A percentile compares a stretch with the other conserved stretches of the same genome.
Evolutionary conservation across 2,888 invertebrate species (phyloP).

Genomic region (Eristalis arbustorum): DNA sequence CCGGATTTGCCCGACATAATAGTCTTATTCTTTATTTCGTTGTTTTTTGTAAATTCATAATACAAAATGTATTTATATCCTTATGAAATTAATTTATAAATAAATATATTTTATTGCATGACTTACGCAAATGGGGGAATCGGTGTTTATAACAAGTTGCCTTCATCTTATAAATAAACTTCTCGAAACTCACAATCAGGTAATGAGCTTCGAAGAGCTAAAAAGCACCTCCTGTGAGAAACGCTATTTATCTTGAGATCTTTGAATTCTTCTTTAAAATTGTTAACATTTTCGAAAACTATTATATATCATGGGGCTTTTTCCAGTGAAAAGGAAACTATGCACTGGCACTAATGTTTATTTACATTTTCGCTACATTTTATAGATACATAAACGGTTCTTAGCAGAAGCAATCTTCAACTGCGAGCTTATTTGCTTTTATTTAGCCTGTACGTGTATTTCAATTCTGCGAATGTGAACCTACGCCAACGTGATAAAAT

Average conservation of each 20-base stretch:
- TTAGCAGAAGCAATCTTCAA: not conserved
- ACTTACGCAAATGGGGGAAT: conserved; percentile 42
- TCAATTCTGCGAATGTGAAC: not conserved
- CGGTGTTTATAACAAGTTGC: conserved; percentile 47
- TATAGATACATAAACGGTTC: conserved; percentile 41
- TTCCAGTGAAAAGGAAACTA: not conserved
- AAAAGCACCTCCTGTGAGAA: conserved; percentile 16
- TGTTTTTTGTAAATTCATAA: not conserved
- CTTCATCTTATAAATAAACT: conserved; percentile 51
- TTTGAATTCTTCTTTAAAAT: not conserved
- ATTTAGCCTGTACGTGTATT: conserved; percentile 6
- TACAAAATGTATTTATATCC: conserved; percentile 17
- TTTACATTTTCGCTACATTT: conserved; percentile 52
- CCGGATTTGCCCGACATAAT: not conserved
- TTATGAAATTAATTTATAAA: conserved; percentile 53
- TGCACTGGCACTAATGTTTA: conserved; percentile 31
- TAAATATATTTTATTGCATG: conserved; percentile 51
- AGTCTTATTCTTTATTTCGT: not conserved
- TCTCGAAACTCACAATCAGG: conserved; percentile 22
- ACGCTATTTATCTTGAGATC: not conserved
- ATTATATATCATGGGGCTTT: not conserved
- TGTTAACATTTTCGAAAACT: not conserved
- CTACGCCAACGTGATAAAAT: conserved; percentile 30
- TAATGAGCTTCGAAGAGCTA: conserved; percentile 24
- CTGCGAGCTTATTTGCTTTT: conserved; percentile 34